These are phyloP conservation scores for Catocala sponsa DNA, from an alignment of 2,888 invertebrate species.

Conservation along the genomic window DNA sequence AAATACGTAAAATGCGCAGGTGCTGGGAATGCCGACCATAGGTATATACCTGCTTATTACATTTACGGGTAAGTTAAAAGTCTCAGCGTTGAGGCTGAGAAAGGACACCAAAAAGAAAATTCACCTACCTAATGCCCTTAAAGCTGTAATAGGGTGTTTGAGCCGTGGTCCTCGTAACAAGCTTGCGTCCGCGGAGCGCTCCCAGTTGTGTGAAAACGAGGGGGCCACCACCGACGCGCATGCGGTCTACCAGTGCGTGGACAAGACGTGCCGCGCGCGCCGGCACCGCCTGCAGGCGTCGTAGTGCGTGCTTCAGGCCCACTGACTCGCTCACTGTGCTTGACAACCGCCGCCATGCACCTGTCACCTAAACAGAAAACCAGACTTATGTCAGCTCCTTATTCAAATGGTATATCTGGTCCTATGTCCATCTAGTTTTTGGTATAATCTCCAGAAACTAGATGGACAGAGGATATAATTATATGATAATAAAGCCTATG, in stretches of 20 bases:
- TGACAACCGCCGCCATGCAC: constrained; percentile 82
- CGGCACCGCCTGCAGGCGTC: constrained; percentile 81
- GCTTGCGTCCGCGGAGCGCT: constrained; percentile 76
- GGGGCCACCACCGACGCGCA: constrained; percentile 85
- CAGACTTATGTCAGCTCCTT: constrained; percentile 3
- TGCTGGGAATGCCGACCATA: too few relatives aligned
- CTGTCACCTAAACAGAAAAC: constrained; percentile 70
- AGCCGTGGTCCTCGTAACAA: constrained; percentile 74
- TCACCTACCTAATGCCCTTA: constrained; percentile 80
- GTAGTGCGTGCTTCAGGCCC: constrained; percentile 81
- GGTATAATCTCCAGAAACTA: too few relatives aligned
- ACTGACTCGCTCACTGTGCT: constrained; percentile 84
- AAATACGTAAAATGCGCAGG: too few relatives aligned
- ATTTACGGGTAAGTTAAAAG: too few relatives aligned
- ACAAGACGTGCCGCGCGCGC: constrained; percentile 83
- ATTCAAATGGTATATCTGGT: too few relatives aligned
- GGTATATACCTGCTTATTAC: too few relatives aligned
- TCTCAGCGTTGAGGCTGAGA: too few relatives aligned
- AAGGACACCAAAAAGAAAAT: too few relatives aligned
- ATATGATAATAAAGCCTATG: too few relatives aligned
- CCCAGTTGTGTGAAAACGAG: constrained; percentile 76
- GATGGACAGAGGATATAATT: too few relatives aligned
- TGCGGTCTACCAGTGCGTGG: constrained; percentile 83
- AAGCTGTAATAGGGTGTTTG: constrained; percentile 83
- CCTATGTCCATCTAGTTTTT: too few relatives aligned